Evolutionary conservation across 2,113 vertebrate genomes (phyloP).

Genomic region (Corythoichthys haematopterus): DNA sequence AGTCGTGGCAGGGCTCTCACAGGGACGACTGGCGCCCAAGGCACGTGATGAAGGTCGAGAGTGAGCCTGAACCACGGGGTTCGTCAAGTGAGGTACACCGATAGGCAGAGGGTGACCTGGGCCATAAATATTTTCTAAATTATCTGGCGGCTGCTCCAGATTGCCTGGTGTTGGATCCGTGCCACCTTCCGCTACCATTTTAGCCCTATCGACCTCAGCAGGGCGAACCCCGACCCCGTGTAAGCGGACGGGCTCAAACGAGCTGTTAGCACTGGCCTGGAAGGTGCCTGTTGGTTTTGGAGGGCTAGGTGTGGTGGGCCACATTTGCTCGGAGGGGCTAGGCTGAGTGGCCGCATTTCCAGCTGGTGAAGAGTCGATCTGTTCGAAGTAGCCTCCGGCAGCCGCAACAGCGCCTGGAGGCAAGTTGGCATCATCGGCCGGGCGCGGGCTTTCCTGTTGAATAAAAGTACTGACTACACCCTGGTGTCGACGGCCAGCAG

Average conservation of each 20-base stretch:
- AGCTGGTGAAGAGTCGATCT: slow-evolving; percentile 87
- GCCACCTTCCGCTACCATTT: slow-evolving; percentile 80
- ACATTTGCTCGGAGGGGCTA: slow-evolving; percentile 57
- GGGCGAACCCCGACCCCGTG: slow-evolving; percentile 81
- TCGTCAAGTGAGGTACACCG: slow-evolving; percentile 31
- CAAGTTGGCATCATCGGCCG: slow-evolving; percentile 68
- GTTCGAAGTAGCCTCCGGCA: slow-evolving; percentile 84
- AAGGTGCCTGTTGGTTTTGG: slow-evolving; percentile 92
- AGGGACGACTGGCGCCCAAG: slow-evolving; percentile 76
- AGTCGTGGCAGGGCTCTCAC: slow-evolving; percentile 93
- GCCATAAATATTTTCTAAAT: slow-evolving; percentile 84
- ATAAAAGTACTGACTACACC: slow-evolving; percentile 85
- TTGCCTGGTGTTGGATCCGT: slow-evolving; percentile 77
- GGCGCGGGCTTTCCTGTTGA: slow-evolving; percentile 89
- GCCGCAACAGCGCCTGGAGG: slow-evolving; percentile 55
- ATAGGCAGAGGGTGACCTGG: slow-evolving; percentile 41
- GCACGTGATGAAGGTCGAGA: slow-evolving; percentile 74
- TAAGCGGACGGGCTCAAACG: slow-evolving; percentile 90
- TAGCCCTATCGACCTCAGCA: slow-evolving; percentile 82
- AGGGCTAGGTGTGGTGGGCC: slow-evolving; percentile 84
- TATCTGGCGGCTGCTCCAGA: slow-evolving; percentile 93
- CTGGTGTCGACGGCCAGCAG: slow-evolving; percentile 69
- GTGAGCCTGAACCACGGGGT: slow-evolving; percentile 41
- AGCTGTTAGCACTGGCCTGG: slow-evolving; percentile 93
- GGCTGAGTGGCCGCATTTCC: slow-evolving; percentile 53